Percentiles rank a stretch among this genome's conserved stretches.
These are phyloP conservation scores for Silurus asotus DNA, from an alignment of 2,113 vertebrate species.

Conservation along the genomic window DNA sequence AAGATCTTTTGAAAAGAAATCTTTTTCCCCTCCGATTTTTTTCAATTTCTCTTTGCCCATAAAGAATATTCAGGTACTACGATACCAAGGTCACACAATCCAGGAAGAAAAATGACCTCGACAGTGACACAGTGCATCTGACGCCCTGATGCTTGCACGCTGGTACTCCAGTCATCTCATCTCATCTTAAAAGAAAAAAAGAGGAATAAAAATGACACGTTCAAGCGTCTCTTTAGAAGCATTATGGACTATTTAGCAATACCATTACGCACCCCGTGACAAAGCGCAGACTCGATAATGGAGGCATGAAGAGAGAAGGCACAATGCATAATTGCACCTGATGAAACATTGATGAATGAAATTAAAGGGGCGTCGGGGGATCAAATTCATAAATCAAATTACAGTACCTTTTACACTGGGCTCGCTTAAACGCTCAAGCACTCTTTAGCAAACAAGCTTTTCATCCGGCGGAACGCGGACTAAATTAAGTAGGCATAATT, in stretches of 20 bases:
- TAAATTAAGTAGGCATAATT: constrained; percentile 77
- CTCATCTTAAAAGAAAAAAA: neutral
- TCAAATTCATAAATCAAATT: constrained; percentile 82
- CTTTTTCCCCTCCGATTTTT: neutral
- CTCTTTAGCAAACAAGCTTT: constrained; percentile 59
- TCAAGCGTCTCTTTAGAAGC: constrained; percentile 5
- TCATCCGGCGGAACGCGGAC: constrained; percentile 62
- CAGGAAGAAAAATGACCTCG: neutral
- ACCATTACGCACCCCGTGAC: constrained; percentile 69
- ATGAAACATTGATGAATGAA: constrained; percentile 80
- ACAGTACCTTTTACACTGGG: constrained; percentile 69
- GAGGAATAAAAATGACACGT: neutral
- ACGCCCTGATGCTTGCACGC: neutral
- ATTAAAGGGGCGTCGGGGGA: constrained; percentile 69
- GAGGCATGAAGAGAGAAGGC: constrained; percentile 63
- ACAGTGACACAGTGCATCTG: neutral
- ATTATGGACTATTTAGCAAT: constrained; percentile 72
- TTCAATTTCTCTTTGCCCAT: too few species aligned
- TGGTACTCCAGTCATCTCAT: neutral
- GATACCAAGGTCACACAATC: neutral
- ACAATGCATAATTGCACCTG: constrained; percentile 75
- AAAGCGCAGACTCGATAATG: constrained; percentile 66
- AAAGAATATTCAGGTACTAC: neutral
- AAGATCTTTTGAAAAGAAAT: too few species aligned
- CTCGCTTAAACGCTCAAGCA: constrained; percentile 62